Evolutionary conservation across 37 sponge, comb jelly and placozoan genomes (phyloP).

Genomic region (Hormiphora californensis): DNA sequence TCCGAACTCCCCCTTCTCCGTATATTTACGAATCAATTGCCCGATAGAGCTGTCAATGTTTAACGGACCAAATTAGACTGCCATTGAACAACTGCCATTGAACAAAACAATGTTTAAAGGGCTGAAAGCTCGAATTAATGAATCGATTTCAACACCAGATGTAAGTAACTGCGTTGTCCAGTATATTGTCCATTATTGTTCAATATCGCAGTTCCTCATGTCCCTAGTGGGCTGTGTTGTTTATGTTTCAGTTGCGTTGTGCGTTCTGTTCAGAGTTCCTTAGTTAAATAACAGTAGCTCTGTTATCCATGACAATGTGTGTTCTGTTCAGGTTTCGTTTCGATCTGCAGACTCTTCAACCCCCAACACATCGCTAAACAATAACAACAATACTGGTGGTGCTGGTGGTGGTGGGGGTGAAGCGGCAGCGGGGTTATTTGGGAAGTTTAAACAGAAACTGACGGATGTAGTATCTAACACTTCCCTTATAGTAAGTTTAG

Average conservation of each 20-base stretch:
- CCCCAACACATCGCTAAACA: neutral
- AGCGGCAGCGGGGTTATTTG: slow-evolving; percentile 10
- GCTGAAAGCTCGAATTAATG: slow-evolving; percentile 28
- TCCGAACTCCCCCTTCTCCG: too few species aligned
- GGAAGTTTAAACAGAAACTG: slow-evolving; percentile 3
- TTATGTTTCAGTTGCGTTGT: neutral
- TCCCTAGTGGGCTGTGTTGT: too few species aligned
- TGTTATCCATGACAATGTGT: neutral
- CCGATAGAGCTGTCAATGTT: too few species aligned
- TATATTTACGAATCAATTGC: too few species aligned
- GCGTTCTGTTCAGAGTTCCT: too few species aligned
- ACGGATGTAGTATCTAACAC: slow-evolving; percentile 16
- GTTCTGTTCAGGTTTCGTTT: slow-evolving; percentile 16
- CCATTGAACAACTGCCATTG: too few species aligned
- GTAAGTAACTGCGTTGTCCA: too few species aligned
- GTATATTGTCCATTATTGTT: too few species aligned
- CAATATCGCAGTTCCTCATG: too few species aligned
- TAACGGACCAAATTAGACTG: too few species aligned
- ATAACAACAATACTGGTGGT: neutral
- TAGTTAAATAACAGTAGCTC: neutral
- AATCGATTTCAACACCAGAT: slow-evolving; percentile 26
- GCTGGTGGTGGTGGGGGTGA: neutral
- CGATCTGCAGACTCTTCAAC: slow-evolving; percentile 5
- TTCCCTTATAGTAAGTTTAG: too few species aligned
- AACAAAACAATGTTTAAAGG: slow-evolving; percentile 56